phyloP scores from a whole-genome alignment of 1,140 invertebrate genomes.

The Drosophila grimshawi region DNA sequence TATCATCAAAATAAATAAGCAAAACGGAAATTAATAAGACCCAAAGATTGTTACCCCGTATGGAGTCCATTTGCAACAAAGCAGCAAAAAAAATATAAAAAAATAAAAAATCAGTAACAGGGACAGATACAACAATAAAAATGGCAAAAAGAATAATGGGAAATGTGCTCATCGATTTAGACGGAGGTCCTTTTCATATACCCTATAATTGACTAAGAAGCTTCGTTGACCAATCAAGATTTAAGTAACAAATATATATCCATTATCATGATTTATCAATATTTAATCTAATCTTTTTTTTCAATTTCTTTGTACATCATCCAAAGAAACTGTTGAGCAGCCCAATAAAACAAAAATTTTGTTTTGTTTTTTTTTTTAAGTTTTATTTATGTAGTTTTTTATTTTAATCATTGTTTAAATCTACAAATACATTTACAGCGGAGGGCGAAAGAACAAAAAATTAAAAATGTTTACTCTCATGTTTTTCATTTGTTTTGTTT shows the following conservation, averaged over 20 bases:
- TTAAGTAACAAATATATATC: too few species aligned
- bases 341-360: constrained; percentile 6
- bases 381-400: constrained; percentile 84
- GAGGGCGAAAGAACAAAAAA: constrained; percentile 84
- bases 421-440: constrained; percentile 85
- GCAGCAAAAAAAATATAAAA: constrained; percentile 34
- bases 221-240: neutral
- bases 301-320: too few species aligned
- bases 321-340: neutral
- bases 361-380: constrained; percentile 69
- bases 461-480: constrained; percentile 81
- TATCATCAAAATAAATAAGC: constrained; percentile 71
- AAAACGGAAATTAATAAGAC: constrained; percentile 75
- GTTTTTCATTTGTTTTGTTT: constrained; percentile 55
- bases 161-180: neutral
- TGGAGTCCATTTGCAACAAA: constrained; percentile 30
- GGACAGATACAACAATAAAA: constrained; percentile 11
- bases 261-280: too few species aligned
- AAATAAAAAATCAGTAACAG: constrained; percentile 41
- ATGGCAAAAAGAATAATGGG: constrained; percentile 1
- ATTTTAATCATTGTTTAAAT: constrained; percentile 84
- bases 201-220: neutral
- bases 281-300: too few species aligned
- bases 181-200: neutral
- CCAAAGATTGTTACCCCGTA: constrained; percentile 41